These are phyloP conservation scores for Hypsopygia costalis DNA, from an alignment of 2,888 invertebrate species.

Conservation along the genomic window DNA sequence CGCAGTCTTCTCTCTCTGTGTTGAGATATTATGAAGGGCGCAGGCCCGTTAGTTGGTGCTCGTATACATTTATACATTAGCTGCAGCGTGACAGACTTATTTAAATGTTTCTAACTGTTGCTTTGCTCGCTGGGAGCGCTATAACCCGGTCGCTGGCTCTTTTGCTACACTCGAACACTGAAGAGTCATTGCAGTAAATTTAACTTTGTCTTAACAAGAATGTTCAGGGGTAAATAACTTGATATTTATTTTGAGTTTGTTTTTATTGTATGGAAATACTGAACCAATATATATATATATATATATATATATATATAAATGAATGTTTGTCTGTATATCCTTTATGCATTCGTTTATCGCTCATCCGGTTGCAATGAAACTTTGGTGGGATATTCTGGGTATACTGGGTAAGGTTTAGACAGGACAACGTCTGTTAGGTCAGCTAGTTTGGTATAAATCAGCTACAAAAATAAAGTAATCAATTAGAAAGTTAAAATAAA, in stretches of 20 bases:
- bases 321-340: no score
- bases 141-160: constrained; percentile 52
- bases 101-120: constrained; percentile 65
- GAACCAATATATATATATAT: no score
- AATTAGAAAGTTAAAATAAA: no score
- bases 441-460: no score
- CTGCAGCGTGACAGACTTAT: constrained; percentile 62
- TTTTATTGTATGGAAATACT: no score
- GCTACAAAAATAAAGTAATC: no score
- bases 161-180: constrained; percentile 30
- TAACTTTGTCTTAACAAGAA: neutral
- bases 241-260: neutral
- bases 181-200: constrained; percentile 12
- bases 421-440: no score
- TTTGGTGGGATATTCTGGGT: no score
- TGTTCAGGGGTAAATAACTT: neutral
- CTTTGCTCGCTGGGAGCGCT: constrained; percentile 41
- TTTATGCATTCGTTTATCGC: no score
- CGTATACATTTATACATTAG: constrained; percentile 46
- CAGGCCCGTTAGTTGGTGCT: constrained; percentile 57
- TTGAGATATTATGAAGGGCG: constrained; percentile 59
- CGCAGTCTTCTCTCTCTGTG: constrained; percentile 13
- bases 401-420: no score
- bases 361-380: no score
- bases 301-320: no score